A percentile compares a stretch with the other conserved stretches of the same genome.
Evolutionary conservation across 1,140 invertebrate genomes (phyloP).

Genomic region (Lasaia peninsularis): DNA sequence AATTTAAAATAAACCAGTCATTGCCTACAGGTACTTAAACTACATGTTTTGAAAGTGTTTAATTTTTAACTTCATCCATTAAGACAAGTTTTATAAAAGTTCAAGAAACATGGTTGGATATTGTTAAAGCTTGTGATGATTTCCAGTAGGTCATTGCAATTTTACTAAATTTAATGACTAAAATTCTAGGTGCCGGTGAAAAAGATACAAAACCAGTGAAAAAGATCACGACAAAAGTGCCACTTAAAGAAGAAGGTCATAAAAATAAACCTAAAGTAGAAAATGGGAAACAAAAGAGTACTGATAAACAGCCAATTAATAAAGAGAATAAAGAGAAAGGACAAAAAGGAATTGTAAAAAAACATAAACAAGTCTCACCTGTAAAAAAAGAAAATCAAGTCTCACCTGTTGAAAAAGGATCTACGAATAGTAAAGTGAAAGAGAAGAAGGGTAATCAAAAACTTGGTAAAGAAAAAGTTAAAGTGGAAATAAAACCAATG

Average conservation of each 20-base stretch:
- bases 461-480: conserved; percentile 30
- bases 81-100: no score
- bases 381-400: conserved; percentile 17
- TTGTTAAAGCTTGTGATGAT: no score
- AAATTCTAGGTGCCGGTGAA: not conserved
- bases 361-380: conserved; percentile 8
- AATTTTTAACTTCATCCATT: no score
- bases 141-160: not conserved
- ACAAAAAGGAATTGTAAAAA: conserved; percentile 17
- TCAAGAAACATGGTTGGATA: no score
- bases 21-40: no score
- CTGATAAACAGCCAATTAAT: not conserved
- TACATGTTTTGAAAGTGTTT: no score
- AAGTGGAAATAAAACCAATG: conserved; percentile 29
- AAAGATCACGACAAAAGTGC: not conserved
- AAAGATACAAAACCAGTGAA: not conserved
- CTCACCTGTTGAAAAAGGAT: conserved; percentile 14
- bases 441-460: conserved; percentile 23
- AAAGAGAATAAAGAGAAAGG: conserved; percentile 14
- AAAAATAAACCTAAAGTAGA: not conserved
- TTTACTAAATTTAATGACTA: not conserved
- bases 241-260: not conserved
- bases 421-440: conserved; percentile 19
- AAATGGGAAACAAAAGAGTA: not conserved
- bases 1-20: no score